A percentile compares a stretch with the other conserved stretches of the same genome.
Evolutionary conservation across 1,140 invertebrate species (phyloP).

Genomic region (Grapholita molesta): DNA sequence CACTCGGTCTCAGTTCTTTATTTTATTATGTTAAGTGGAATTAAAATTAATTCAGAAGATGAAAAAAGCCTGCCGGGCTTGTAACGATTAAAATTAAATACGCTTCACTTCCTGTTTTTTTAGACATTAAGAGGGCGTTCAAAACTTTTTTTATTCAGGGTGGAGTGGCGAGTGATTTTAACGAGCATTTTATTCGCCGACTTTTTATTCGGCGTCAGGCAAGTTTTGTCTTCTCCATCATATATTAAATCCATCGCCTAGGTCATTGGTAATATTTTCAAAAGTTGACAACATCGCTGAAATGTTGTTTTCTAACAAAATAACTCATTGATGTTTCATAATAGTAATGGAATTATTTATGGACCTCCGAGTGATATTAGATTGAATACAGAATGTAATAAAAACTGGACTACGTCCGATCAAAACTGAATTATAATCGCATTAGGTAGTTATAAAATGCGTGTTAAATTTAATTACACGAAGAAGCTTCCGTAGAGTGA

Average conservation of each 20-base stretch:
- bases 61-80: constrained; percentile 52
- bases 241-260: not conserved
- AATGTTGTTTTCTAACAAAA: not conserved
- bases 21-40: constrained; percentile 62
- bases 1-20: constrained; percentile 39
- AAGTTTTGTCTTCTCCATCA: constrained; percentile 14
- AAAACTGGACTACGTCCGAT: constrained; percentile 19
- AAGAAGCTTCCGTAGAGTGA: constrained; percentile 37
- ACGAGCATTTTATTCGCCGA: constrained; percentile 60
- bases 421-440: constrained; percentile 47
- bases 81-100: constrained; percentile 54
- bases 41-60: constrained; percentile 57
- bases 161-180: constrained; percentile 64
- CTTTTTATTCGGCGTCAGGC: constrained; percentile 34
- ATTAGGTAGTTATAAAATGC: constrained; percentile 46
- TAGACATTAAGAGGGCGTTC: constrained; percentile 41
- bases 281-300: not conserved
- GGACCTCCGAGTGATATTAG: constrained; percentile 4
- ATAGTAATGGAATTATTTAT: constrained; percentile 20
- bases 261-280: not conserved
- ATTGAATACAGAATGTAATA: not conserved
- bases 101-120: constrained; percentile 48
- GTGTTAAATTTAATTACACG: constrained; percentile 62
- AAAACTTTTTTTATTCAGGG: constrained; percentile 55
- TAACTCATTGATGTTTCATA: not conserved